Conservation (phyloP, 2,888 invertebrate genomes). For the Lutraria lutraria region DNA sequence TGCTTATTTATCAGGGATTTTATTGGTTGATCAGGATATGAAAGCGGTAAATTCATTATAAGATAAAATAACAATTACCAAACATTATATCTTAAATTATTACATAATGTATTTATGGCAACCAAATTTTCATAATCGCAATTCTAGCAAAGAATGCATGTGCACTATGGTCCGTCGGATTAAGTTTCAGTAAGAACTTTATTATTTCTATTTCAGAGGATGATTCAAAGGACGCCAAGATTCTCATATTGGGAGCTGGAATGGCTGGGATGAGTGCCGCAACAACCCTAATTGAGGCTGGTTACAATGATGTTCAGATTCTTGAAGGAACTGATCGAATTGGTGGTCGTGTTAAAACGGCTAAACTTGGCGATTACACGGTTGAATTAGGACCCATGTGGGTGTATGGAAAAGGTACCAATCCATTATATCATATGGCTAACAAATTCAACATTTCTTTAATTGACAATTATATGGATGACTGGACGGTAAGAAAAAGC, state of each 20-base stretch:
- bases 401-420: constrained; percentile 59
- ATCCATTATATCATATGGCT: constrained; percentile 55
- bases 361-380: constrained; percentile 40
- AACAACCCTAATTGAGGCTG: constrained; percentile 57
- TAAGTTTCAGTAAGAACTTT: no score
- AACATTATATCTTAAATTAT: no score
- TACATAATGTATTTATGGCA: no score
- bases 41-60: no score
- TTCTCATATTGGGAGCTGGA: constrained; percentile 54
- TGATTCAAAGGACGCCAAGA: not conserved
- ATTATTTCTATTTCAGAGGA: not conserved
- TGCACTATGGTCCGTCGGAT: no score
- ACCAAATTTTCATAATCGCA: no score
- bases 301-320: constrained; percentile 56
- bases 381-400: constrained; percentile 63
- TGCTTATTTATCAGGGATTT: no score
- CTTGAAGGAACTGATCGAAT: constrained; percentile 57
- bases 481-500: constrained; percentile 46
- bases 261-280: constrained; percentile 65
- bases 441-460: constrained; percentile 37
- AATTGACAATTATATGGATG: constrained; percentile 18
- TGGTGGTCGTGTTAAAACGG: constrained; percentile 60
- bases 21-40: no score
- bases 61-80: no score
- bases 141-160: no score